A percentile compares a stretch with the other conserved stretches of the same genome.
phyloP scores from a whole-genome alignment of 1,140 invertebrate species.

The Drosophila pachea region DNA sequence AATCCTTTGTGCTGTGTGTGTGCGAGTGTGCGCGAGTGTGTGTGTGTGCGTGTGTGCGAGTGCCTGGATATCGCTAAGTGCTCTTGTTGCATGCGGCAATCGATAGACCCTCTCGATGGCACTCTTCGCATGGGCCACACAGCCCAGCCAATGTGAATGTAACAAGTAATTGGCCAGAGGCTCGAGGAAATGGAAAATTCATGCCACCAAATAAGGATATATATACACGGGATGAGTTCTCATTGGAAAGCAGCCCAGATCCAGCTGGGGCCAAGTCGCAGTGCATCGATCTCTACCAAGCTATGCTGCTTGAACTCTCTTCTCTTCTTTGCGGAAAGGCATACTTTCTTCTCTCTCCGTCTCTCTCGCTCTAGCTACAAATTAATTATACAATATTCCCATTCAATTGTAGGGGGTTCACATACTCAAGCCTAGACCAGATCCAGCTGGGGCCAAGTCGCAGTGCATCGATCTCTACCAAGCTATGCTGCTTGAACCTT shows the following conservation, averaged over 20 bases:
- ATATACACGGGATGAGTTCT: no score
- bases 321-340: no score
- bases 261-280: constrained; percentile 17
- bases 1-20: constrained; percentile 23
- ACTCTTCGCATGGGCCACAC: background rate
- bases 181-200: constrained; percentile 23
- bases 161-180: constrained; percentile 68
- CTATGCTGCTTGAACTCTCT: no score
- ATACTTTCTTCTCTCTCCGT: no score
- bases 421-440: constrained; percentile 28
- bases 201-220: background rate
- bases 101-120: constrained; percentile 23
- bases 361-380: background rate
- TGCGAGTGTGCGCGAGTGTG: constrained; percentile 44
- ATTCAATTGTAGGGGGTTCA: constrained; percentile 5
- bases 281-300: no score
- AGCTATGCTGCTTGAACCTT: no score
- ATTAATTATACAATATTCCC: constrained; percentile 29
- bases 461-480: no score
- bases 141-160: constrained; percentile 14
- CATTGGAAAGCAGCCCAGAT: constrained; percentile 25
- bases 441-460: constrained; percentile 25
- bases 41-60: constrained; percentile 40
- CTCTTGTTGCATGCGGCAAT: constrained; percentile 70
- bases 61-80: constrained; percentile 71